Evolutionary conservation across 2,797 vertebrate genomes (phyloP), one percentile per base, ranked within the genome.

Genomic region (Hemitrygon akajei): DNA sequence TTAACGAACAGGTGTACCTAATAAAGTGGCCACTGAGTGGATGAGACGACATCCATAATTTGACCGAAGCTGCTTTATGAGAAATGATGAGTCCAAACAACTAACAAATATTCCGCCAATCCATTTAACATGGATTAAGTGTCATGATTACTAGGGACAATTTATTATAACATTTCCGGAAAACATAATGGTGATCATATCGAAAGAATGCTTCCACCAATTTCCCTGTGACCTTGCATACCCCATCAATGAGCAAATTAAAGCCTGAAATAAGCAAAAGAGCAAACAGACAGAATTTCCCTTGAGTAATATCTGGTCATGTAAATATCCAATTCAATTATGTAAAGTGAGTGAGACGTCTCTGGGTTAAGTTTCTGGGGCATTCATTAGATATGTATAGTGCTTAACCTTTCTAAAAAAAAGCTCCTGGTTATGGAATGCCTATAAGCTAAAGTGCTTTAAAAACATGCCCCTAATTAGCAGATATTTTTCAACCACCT

Each of bases 401-500:
- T 93, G 40, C 91, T 93, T 76, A 93, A 76, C 69, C 71, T 76
- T 75, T 75, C 20, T 37, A 69, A 91, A 93, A 93, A 93, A 91
- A 27, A 56, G n/a, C 25, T 76, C 40, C 76, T 93, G 71, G 71
- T 27, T 30, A 58, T 76, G 91, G 27, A 76, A n/a, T 93, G 40
- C 91, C 47, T 58, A n/a, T 22, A 27, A 76, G 27, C 40, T 93
- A 76, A 93, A 93, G 71, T 73, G 37, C 40, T 56, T 91, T 76
- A 76, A 76, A 92, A 69, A 92, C 37, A 75, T 76, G 71, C 37
- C 40, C 16, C 73, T 93, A 93, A 93, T 93, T 93, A 11, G 12
- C 71, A 93, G 27, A 73, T 27, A 76, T 73, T 76, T 93, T 93
- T 76, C 40, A 93, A 93, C 40, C 40, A 18, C 69, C 47, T 58